A percentile compares a stretch with the other conserved stretches of the same genome.
Evolutionary conservation across 92 coral and sea anemone genomes (phyloP).

Genomic region (Siderastrea siderea): DNA sequence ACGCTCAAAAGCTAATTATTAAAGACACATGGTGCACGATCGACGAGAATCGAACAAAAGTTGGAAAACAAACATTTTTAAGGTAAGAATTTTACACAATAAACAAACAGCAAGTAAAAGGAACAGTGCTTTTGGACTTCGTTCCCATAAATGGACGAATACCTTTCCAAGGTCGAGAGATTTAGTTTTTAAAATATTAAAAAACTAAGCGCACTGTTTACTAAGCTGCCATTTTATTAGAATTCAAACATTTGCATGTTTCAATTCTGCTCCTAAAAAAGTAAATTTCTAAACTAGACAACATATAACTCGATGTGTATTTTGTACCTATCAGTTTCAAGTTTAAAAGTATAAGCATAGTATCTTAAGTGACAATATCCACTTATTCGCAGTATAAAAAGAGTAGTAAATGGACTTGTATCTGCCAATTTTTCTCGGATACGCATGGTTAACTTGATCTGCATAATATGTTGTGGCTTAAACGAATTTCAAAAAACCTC

Average conservation of each 20-base stretch:
- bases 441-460: no score
- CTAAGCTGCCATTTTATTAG: background rate
- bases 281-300: background rate
- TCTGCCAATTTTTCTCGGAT: no score
- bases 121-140: background rate
- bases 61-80: slow-evolving; percentile 37
- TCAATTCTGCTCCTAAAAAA: no score
- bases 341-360: no score
- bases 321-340: no score
- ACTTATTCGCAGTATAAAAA: no score
- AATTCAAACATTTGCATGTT: no score
- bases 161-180: background rate
- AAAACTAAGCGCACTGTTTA: background rate
- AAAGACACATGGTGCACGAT: slow-evolving; percentile 32
- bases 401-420: no score
- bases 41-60: slow-evolving; percentile 27
- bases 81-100: slow-evolving; percentile 15
- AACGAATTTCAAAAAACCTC: no score
- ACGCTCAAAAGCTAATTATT: slow-evolving; percentile 7
- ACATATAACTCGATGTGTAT: background rate
- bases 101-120: background rate
- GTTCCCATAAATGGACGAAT: background rate
- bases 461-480: no score
- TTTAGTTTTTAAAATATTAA: no score
- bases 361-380: no score